These are phyloP conservation scores for Phylloscopus collybita DNA, from an alignment of 2,797 vertebrate genomes.

Conservation along the genomic window DNA sequence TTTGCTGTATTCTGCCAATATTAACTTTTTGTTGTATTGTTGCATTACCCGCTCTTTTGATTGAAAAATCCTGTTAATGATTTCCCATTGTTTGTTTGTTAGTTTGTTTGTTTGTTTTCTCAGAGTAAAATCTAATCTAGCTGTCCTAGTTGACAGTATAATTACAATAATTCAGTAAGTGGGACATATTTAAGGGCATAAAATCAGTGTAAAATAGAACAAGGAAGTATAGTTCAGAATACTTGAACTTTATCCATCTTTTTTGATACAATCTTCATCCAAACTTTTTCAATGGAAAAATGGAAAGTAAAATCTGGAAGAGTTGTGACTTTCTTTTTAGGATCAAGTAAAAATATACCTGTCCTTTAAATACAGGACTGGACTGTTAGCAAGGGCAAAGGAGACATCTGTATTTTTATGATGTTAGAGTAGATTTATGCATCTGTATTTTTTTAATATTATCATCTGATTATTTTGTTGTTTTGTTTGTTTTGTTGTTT, in stretches of 20 bases:
- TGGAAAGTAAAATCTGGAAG: not conserved
- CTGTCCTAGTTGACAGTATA: conserved; percentile 43
- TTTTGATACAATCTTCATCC: not conserved
- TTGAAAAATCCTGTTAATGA: not conserved
- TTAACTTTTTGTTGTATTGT: not conserved
- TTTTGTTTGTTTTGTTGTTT: not conserved
- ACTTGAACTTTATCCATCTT: not conserved
- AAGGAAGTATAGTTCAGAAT: not conserved
- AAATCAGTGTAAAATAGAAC: not conserved
- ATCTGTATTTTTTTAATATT: not conserved
- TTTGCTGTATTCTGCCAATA: not conserved
- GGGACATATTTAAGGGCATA: not conserved
- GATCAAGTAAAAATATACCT: not conserved
- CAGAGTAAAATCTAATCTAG: conserved; percentile 18
- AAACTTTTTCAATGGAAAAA: not conserved
- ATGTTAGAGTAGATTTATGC: not conserved
- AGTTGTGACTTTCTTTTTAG: not conserved
- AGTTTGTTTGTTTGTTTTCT: not conserved
- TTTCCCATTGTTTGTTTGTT: not conserved
- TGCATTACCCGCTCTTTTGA: not conserved
- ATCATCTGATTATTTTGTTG: not conserved
- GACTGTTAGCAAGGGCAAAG: not conserved
- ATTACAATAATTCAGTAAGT: conserved; percentile 61
- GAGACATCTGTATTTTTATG: not conserved
- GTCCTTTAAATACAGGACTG: not conserved